phyloP scores from a whole-genome alignment of 2,113 vertebrate species.

The Dendrocopos noguchii region DNA sequence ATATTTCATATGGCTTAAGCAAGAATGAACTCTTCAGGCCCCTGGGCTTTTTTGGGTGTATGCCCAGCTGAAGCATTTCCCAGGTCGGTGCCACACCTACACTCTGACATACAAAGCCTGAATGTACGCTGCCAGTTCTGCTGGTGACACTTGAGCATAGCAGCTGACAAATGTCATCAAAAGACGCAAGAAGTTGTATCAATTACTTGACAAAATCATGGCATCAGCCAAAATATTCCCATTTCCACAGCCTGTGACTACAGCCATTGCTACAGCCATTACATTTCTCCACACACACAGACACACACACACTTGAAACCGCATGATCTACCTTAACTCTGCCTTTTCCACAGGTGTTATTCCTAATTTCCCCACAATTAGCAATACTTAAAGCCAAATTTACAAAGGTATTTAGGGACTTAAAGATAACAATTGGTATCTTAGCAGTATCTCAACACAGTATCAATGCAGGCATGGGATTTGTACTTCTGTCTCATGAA shows the following conservation, averaged over 20 bases:
- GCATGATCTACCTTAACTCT: background rate
- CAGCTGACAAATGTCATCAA: background rate
- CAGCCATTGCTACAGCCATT: background rate
- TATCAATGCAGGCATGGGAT: background rate
- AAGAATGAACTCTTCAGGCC: background rate
- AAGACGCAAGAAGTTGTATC: background rate
- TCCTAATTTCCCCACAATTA: background rate
- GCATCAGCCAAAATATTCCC: background rate
- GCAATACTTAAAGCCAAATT: background rate
- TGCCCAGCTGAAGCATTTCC: background rate
- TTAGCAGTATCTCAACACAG: background rate
- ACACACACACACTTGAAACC: background rate
- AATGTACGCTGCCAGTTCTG: background rate
- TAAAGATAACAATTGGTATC: background rate
- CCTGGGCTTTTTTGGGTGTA: background rate
- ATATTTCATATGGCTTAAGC: background rate
- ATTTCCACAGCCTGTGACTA: background rate
- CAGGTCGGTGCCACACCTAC: background rate
- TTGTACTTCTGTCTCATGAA: background rate
- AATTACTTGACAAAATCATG: background rate
- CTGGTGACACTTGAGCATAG: background rate
- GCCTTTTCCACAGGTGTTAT: background rate
- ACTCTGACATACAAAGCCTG: background rate
- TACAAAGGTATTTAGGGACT: constrained; percentile 3
- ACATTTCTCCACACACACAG: background rate